Conservation (phyloP, 92 coral and sea anemone species). For the Palythoa caribaeorum region DNA sequence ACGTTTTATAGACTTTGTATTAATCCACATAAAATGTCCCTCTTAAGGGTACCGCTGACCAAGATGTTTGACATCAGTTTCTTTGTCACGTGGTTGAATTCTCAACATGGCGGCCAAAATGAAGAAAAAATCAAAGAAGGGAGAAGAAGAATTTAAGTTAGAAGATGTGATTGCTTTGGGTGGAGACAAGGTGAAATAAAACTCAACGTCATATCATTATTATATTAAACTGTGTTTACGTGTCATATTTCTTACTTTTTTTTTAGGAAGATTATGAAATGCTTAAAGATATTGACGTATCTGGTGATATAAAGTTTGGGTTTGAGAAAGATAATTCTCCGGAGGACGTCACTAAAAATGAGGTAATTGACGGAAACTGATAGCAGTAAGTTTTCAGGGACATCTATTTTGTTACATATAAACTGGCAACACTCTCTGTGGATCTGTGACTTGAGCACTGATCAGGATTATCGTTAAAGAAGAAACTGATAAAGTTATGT, state of each 20-base stretch:
- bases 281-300: slow-evolving; percentile 78
- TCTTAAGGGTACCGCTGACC: not conserved
- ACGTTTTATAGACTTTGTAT: not conserved
- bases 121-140: slow-evolving; percentile 57
- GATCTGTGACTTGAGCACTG: too few species aligned
- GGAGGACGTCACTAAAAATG: slow-evolving; percentile 48
- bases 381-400: not conserved
- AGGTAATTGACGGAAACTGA: slow-evolving; percentile 24
- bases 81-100: slow-evolving; percentile 73
- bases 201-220: not conserved
- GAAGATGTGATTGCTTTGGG: slow-evolving; percentile 89
- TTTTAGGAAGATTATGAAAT: slow-evolving; percentile 89
- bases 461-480: too few species aligned
- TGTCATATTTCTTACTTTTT: not conserved
- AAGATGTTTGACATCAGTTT: not conserved
- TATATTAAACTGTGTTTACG: not conserved
- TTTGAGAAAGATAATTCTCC: slow-evolving; percentile 16
- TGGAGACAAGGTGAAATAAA: slow-evolving; percentile 86
- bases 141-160: slow-evolving; percentile 62
- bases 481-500: too few species aligned
- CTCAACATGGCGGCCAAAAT: slow-evolving; percentile 95
- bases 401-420: not conserved
- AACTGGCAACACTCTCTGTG: not conserved
- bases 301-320: slow-evolving; percentile 53
- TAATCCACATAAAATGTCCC: slow-evolving; percentile 21